Evolutionary conservation across 2,113 vertebrate species (phyloP).

Genomic region (Gasterosteus nipponicus): DNA sequence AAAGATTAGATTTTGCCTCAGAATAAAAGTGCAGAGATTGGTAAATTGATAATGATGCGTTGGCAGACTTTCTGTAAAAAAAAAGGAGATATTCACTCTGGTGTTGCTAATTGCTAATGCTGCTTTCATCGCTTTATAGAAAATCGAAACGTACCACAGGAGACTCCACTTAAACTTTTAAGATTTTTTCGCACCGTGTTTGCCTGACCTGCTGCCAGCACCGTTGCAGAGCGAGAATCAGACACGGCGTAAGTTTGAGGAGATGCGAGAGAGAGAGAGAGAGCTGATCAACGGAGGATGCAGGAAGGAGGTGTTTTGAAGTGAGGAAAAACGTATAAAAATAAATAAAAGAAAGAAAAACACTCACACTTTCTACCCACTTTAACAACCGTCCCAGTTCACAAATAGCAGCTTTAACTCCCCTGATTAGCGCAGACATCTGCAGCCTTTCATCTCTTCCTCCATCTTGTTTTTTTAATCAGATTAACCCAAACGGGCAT

Average conservation of each 20-base stretch:
- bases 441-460: constrained; percentile 88
- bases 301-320: constrained; percentile 71
- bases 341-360: constrained; percentile 61
- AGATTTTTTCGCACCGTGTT: constrained; percentile 20
- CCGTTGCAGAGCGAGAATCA: constrained; percentile 53
- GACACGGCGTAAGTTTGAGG: constrained; percentile 63
- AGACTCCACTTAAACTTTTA: constrained; percentile 58
- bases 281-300: constrained; percentile 70
- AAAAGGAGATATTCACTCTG: constrained; percentile 10
- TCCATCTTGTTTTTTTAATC: constrained; percentile 85
- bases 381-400: constrained; percentile 82
- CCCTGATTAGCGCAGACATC: constrained; percentile 85
- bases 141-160: constrained; percentile 42
- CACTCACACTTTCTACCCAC: constrained; percentile 71
- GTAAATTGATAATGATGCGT: constrained; percentile 11
- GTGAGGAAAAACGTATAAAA: constrained; percentile 62
- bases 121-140: constrained; percentile 52
- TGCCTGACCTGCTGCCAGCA: constrained; percentile 65
- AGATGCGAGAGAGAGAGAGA: constrained; percentile 50
- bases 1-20: constrained; percentile 1
- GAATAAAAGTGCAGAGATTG: constrained; percentile 15
- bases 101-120: constrained; percentile 55
- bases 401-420: constrained; percentile 78
- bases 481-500: constrained; percentile 89
- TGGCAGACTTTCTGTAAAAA: constrained; percentile 28